Conservation (phyloP, 2,888 invertebrate genomes). For the Tetragonula carbonaria region DNA sequence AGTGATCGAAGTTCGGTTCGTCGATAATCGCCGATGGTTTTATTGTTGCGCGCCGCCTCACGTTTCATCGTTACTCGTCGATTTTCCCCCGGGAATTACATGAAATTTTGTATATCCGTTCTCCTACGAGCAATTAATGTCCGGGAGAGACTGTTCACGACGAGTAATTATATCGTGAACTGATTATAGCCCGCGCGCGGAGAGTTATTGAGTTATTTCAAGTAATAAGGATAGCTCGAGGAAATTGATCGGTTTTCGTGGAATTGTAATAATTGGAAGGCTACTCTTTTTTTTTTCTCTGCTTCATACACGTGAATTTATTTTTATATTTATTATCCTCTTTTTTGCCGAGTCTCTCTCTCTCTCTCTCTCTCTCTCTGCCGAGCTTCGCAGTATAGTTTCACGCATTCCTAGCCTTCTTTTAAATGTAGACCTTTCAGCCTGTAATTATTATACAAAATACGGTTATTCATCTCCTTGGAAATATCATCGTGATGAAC, state of each 20-base stretch:
- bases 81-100: slow-evolving; percentile 24
- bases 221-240: slow-evolving; percentile 25
- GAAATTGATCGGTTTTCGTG: slow-evolving; percentile 18
- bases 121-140: slow-evolving; percentile 33
- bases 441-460: neutral
- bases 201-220: slow-evolving; percentile 35
- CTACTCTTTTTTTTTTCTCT: neutral
- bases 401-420: neutral
- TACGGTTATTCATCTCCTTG: neutral
- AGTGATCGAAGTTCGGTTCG: slow-evolving; percentile 43
- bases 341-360: neutral
- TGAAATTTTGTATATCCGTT: slow-evolving; percentile 35
- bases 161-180: slow-evolving; percentile 31
- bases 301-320: neutral
- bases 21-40: slow-evolving; percentile 46
- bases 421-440: neutral
- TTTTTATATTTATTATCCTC: neutral
- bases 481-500: neutral
- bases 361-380: neutral
- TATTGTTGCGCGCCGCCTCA: slow-evolving; percentile 14
- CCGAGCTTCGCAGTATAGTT: neutral
- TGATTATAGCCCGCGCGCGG: slow-evolving; percentile 15
- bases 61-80: slow-evolving; percentile 37
- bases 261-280: slow-evolving; percentile 19
- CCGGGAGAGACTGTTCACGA: slow-evolving; percentile 11